These are phyloP conservation scores for Engystomops pustulosus DNA, from an alignment of 2,113 vertebrate genomes.

Conservation along the genomic window DNA sequence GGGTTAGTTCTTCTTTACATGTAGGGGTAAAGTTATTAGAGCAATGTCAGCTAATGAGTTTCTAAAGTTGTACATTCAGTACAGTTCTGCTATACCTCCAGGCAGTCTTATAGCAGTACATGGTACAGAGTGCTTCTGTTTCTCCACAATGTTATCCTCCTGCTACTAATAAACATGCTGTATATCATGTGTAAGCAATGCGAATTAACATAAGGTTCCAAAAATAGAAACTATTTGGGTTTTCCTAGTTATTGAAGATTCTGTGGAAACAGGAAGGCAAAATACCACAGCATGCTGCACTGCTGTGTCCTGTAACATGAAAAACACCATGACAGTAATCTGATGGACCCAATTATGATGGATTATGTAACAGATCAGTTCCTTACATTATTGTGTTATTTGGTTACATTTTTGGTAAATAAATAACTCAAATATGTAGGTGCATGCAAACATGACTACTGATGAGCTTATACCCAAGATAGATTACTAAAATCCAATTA, in stretches of 20 bases:
- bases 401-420: too few relatives aligned
- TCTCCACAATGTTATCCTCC: background rate
- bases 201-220: background rate
- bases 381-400: too few relatives aligned
- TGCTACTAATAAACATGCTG: slow-evolving; percentile 1
- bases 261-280: too few relatives aligned
- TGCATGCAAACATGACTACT: too few relatives aligned
- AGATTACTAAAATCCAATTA: too few relatives aligned
- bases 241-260: background rate
- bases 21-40: background rate
- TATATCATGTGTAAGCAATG: slow-evolving; percentile 9
- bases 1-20: background rate
- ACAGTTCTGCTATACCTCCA: background rate
- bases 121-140: background rate
- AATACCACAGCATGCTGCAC: too few relatives aligned
- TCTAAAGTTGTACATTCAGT: background rate
- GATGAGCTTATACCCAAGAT: too few relatives aligned
- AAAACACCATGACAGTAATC: too few relatives aligned
- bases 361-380: too few relatives aligned
- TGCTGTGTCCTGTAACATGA: too few relatives aligned
- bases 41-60: slow-evolving; percentile 7
- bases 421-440: too few relatives aligned
- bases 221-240: background rate
- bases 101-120: background rate
- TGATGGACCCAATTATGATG: too few relatives aligned